These are phyloP conservation scores for Eledona agricola DNA, from an alignment of 2,888 invertebrate species.

Conservation along the genomic window DNA sequence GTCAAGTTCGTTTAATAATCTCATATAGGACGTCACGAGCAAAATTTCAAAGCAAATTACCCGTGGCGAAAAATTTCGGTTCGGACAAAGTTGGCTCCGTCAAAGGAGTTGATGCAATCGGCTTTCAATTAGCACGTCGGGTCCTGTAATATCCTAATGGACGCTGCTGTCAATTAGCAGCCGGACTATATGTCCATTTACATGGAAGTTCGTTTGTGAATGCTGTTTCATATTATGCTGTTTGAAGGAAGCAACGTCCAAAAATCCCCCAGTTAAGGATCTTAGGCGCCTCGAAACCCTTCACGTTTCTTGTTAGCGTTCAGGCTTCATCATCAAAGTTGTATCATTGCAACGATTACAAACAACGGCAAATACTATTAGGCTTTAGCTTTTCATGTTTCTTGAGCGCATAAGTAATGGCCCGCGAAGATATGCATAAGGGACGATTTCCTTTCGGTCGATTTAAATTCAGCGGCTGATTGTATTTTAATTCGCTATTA, in stretches of 20 bases:
- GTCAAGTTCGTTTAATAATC: slow-evolving; percentile 37
- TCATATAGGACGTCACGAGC: slow-evolving; percentile 33
- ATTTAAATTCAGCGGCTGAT: no score
- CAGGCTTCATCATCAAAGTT: slow-evolving; percentile 1
- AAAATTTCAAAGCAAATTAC: slow-evolving; percentile 33
- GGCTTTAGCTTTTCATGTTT: slow-evolving; percentile 17
- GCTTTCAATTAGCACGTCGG: slow-evolving; percentile 30
- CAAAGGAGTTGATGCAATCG: slow-evolving; percentile 37
- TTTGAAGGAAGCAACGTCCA: slow-evolving; percentile 1
- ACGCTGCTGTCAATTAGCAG: slow-evolving; percentile 38
- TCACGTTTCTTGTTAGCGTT: slow-evolving; percentile 11
- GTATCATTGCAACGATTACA: slow-evolving; percentile 4
- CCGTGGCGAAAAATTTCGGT: slow-evolving; percentile 15
- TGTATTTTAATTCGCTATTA: no score
- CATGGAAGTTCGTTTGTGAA: slow-evolving; percentile 15
- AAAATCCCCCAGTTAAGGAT: not conserved
- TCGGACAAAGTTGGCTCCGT: slow-evolving; percentile 16
- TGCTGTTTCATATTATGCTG: slow-evolving; percentile 4
- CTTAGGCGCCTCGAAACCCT: not conserved
- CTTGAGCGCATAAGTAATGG: slow-evolving; percentile 2
- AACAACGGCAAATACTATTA: not conserved
- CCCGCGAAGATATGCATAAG: no score
- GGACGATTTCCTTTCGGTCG: no score
- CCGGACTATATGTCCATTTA: slow-evolving; percentile 26
- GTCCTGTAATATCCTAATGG: slow-evolving; percentile 41